Conservation (phyloP, 2,797 vertebrate species). For the Ctenosaura bakeri region DNA sequence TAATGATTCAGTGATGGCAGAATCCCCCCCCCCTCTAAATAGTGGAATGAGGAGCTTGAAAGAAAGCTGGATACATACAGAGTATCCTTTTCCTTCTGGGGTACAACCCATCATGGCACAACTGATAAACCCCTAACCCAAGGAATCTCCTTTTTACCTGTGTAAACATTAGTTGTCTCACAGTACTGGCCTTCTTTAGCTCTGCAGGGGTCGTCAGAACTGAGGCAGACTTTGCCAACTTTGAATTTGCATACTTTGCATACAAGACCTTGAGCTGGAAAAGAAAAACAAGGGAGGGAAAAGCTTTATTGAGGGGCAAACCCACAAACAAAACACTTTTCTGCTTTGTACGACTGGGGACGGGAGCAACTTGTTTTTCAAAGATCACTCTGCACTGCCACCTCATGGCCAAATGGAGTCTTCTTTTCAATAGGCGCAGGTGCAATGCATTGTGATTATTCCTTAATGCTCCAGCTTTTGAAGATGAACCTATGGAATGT, state of each 20-base stretch:
- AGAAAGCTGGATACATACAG: too few relatives aligned
- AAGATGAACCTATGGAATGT: background rate
- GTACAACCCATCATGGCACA: background rate
- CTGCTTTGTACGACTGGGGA: too few relatives aligned
- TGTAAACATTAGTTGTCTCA: constrained; percentile 23
- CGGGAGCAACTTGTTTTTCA: background rate
- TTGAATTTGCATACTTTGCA: constrained; percentile 45
- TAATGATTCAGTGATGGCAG: too few relatives aligned
- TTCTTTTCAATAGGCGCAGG: too few relatives aligned
- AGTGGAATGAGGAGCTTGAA: background rate
- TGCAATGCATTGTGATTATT: background rate
- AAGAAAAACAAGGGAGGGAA: background rate
- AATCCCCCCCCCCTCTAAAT: too few relatives aligned
- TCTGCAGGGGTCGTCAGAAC: background rate
- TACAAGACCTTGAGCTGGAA: constrained; percentile 22
- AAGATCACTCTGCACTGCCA: background rate
- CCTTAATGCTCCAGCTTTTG: background rate
- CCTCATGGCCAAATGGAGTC: background rate
- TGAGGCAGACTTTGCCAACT: background rate
- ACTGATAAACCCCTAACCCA: background rate
- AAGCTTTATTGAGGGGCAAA: background rate
- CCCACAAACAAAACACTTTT: too few relatives aligned
- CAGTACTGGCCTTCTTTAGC: background rate
- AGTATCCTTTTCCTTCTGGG: background rate
- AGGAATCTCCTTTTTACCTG: background rate